phyloP scores from a whole-genome alignment of 2,797 vertebrate species.

The Threskiornis aethiopicus region DNA sequence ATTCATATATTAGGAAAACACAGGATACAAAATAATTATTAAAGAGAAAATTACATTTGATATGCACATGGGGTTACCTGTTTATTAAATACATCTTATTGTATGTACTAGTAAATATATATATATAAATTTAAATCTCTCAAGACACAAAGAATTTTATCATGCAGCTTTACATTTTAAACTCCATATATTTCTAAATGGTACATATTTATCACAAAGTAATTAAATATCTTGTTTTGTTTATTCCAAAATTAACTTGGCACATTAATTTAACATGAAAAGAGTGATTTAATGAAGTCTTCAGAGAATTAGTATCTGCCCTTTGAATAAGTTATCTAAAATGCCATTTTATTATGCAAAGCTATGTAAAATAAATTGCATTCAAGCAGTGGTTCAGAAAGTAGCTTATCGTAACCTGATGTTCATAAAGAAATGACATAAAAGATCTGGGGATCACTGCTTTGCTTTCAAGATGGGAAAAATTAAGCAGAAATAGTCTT shows the following conservation, averaged over 20 bases:
- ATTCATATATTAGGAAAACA: not conserved
- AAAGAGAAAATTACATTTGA: not conserved
- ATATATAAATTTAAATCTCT: not conserved
- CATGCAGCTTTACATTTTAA: too few relatives aligned
- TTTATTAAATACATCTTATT: not conserved
- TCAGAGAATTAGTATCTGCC: slow-evolving; percentile 72
- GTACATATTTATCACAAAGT: slow-evolving; percentile 56
- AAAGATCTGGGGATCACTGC: slow-evolving; percentile 38
- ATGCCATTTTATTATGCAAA: slow-evolving; percentile 78
- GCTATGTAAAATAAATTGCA: slow-evolving; percentile 76
- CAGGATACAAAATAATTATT: not conserved
- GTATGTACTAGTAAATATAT: not conserved
- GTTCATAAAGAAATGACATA: slow-evolving; percentile 63
- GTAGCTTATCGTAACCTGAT: slow-evolving; percentile 71
- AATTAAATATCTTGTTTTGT: slow-evolving; percentile 55
- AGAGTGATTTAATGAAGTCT: slow-evolving; percentile 76
- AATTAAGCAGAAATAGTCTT: slow-evolving; percentile 46
- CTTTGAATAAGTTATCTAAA: slow-evolving; percentile 76
- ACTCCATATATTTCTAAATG: not conserved
- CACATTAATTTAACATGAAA: slow-evolving; percentile 74
- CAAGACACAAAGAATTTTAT: not conserved
- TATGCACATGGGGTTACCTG: not conserved
- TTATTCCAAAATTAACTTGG: slow-evolving; percentile 72
- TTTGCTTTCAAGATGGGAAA: slow-evolving; percentile 38
- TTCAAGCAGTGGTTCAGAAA: slow-evolving; percentile 73